These are phyloP conservation scores for Epinephelus cyanopodus DNA, from an alignment of 2,113 vertebrate species.

Conservation along the genomic window DNA sequence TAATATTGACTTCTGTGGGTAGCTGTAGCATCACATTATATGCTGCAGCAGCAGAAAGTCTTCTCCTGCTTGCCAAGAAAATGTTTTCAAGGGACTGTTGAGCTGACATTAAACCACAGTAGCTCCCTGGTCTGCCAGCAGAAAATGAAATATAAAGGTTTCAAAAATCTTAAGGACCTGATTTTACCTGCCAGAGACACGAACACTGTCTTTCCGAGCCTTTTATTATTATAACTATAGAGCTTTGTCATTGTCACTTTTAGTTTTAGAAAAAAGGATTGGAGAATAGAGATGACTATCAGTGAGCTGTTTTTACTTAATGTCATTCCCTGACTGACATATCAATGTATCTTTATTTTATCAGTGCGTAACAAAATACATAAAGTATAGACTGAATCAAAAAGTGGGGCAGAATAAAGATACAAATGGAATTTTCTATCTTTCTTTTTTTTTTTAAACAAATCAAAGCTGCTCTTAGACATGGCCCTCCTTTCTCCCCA, in stretches of 20 bases:
- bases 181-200: slow-evolving; percentile 1
- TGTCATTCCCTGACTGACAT: not conserved
- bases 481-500: not conserved
- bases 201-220: not conserved
- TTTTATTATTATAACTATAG: not conserved
- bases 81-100: slow-evolving; percentile 16
- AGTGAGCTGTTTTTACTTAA: not conserved
- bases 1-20: not conserved
- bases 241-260: not conserved
- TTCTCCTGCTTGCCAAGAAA: slow-evolving; percentile 27
- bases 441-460: not conserved
- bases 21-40: slow-evolving; percentile 12
- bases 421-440: too few species aligned
- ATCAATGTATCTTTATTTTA: not conserved
- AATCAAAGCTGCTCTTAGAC: not conserved
- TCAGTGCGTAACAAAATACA: not conserved
- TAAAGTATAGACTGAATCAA: not conserved
- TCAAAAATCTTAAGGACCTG: not conserved
- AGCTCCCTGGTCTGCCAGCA: not conserved
- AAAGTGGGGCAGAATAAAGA: not conserved
- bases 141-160: slow-evolving; percentile 34
- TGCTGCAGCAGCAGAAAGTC: slow-evolving; percentile 11
- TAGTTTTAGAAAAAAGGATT: not conserved
- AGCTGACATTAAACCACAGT: slow-evolving; percentile 18
- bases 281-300: not conserved